Evolutionary conservation across 2,888 invertebrate genomes (phyloP).

Genomic region (Euplagia quadripunctaria): DNA sequence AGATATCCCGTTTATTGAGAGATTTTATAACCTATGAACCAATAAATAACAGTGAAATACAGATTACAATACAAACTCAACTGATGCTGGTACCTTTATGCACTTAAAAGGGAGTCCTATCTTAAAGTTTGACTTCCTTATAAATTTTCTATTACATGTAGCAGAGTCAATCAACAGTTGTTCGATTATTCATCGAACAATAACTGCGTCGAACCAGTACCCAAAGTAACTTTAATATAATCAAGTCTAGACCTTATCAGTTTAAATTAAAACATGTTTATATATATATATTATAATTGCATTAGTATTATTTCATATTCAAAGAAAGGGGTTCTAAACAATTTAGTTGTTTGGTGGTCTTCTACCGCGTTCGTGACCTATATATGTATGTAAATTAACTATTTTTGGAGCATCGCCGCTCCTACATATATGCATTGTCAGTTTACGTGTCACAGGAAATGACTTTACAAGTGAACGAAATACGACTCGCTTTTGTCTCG

Average conservation of each 20-base stretch:
- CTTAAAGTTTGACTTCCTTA: not conserved
- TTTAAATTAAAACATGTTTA: not conserved
- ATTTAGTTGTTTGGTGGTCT: constrained; percentile 42
- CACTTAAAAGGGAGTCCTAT: not conserved
- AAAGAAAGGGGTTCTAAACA: constrained; percentile 21
- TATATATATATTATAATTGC: too few relatives aligned
- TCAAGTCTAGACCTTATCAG: not conserved
- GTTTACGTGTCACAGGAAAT: constrained; percentile 68
- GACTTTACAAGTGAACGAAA: constrained; percentile 66
- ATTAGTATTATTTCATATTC: not conserved
- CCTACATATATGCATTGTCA: constrained; percentile 65
- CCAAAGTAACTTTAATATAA: not conserved
- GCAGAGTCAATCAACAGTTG: not conserved
- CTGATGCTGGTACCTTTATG: too few relatives aligned
- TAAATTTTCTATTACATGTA: not conserved
- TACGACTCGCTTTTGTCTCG: constrained; percentile 64
- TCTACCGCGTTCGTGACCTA: constrained; percentile 48
- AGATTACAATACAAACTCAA: not conserved
- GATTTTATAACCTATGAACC: not conserved
- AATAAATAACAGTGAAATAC: not conserved
- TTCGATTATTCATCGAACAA: not conserved
- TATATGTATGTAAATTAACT: constrained; percentile 66
- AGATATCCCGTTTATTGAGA: not conserved
- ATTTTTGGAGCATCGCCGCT: constrained; percentile 59
- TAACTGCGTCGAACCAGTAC: not conserved